phyloP scores from a whole-genome alignment of 1,140 invertebrate species.

The Yoshiicerus persimilis region DNA sequence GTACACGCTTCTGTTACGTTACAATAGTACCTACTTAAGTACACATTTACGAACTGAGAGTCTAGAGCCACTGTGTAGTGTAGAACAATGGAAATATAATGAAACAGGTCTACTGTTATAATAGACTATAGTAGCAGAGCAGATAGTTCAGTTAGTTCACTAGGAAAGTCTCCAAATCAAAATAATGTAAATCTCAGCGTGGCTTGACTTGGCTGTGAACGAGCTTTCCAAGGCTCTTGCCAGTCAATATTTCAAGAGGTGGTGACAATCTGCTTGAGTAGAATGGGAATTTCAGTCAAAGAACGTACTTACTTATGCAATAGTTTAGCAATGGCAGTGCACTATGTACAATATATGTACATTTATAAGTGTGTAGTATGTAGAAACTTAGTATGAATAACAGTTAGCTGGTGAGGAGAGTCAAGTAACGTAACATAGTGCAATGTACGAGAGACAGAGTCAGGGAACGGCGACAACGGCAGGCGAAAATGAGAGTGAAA shows the following conservation, averaged over 20 bases:
- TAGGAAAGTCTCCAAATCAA: background rate
- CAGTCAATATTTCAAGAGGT: slow-evolving; percentile 12
- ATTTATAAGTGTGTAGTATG: background rate
- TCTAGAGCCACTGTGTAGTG: background rate
- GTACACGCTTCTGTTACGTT: background rate
- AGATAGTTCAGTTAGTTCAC: background rate
- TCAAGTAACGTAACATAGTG: background rate
- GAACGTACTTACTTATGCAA: slow-evolving; percentile 5
- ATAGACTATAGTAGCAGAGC: too few species aligned
- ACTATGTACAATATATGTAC: background rate
- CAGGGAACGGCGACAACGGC: background rate
- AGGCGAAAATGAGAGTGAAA: background rate
- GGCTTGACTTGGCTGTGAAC: background rate
- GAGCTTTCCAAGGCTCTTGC: background rate
- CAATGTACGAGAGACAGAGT: background rate
- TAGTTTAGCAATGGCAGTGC: background rate
- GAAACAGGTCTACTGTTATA: too few species aligned
- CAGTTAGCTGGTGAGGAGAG: background rate
- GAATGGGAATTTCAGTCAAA: background rate
- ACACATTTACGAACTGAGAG: background rate
- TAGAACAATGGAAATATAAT: background rate
- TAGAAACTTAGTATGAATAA: background rate
- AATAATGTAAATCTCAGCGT: background rate
- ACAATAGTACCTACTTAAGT: background rate
- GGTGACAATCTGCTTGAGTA: slow-evolving; percentile 4